These are phyloP conservation scores for Argyresthia goedartella DNA, from an alignment of 2,888 invertebrate species.

Conservation along the genomic window DNA sequence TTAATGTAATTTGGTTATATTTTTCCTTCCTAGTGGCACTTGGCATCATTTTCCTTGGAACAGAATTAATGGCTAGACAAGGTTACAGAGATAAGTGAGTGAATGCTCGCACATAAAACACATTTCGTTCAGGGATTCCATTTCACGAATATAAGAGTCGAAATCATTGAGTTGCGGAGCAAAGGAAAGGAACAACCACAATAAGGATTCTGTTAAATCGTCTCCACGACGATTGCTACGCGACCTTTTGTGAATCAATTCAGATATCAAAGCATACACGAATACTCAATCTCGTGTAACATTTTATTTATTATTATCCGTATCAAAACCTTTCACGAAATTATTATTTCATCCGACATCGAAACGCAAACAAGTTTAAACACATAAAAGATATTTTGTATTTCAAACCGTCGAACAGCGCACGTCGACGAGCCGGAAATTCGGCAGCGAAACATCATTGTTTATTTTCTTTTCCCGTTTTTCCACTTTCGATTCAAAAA, in stretches of 20 bases:
- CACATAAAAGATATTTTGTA: slow-evolving; percentile 31
- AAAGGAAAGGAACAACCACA: not conserved
- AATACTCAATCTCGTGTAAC: not conserved
- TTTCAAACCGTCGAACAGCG: slow-evolving; percentile 33
- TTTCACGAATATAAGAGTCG: slow-evolving; percentile 1
- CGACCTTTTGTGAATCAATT: slow-evolving; percentile 1
- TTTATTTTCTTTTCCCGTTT: slow-evolving; percentile 38
- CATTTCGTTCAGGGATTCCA: slow-evolving; percentile 3
- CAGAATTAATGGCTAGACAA: too few relatives aligned
- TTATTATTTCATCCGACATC: slow-evolving; percentile 1
- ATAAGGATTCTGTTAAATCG: not conserved
- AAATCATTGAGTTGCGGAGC: not conserved
- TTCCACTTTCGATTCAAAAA: slow-evolving; percentile 29
- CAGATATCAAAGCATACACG: not conserved
- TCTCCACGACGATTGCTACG: not conserved
- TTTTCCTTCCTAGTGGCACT: too few relatives aligned
- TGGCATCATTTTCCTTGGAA: too few relatives aligned
- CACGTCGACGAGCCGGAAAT: slow-evolving; percentile 49
- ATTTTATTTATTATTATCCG: not conserved
- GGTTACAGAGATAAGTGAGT: slow-evolving; percentile 6
- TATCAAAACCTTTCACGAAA: not conserved
- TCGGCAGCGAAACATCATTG: slow-evolving; percentile 32
- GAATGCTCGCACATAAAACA: slow-evolving; percentile 7
- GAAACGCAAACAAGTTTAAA: slow-evolving; percentile 6
- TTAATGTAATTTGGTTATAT: too few relatives aligned